Evolutionary conservation across 2,113 vertebrate genomes (phyloP).

Genomic region (Vicugna pacos): DNA sequence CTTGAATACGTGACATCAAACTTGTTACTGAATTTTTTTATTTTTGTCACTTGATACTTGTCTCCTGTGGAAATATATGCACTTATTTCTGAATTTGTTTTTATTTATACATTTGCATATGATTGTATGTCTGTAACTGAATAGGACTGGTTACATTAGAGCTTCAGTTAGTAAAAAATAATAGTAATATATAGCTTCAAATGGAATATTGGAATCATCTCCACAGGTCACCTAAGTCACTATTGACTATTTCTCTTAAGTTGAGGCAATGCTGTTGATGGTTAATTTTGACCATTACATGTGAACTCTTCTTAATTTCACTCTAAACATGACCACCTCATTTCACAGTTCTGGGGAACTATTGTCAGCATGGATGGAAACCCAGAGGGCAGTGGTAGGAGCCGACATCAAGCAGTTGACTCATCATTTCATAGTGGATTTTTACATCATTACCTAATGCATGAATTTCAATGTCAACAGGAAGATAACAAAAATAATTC

Average conservation of each 20-base stretch:
- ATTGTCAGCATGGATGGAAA: not conserved
- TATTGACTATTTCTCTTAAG: not conserved
- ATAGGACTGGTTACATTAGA: not conserved
- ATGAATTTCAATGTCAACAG: not conserved
- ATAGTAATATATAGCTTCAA: not conserved
- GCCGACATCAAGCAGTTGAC: not conserved
- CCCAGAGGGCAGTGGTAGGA: not conserved
- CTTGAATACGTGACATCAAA: not conserved
- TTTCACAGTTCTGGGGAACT: not conserved
- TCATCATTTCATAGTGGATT: not conserved
- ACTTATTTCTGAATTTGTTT: slow-evolving; percentile 32
- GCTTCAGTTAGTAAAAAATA: not conserved
- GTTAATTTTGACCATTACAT: not conserved
- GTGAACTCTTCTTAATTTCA: not conserved
- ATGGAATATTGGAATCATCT: not conserved
- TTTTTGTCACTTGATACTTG: not conserved
- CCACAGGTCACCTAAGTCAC: not conserved
- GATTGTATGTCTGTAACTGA: not conserved
- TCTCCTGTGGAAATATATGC: not conserved
- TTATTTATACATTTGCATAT: not conserved
- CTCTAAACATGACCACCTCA: not conserved
- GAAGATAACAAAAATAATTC: not conserved
- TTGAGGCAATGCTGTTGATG: not conserved
- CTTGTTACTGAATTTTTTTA: not conserved
- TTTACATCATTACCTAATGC: not conserved